Percentiles rank a stretch among this genome's conserved stretches.
Conservation (phyloP, 2,113 vertebrate genomes). For the Cyanistes caeruleus region DNA sequence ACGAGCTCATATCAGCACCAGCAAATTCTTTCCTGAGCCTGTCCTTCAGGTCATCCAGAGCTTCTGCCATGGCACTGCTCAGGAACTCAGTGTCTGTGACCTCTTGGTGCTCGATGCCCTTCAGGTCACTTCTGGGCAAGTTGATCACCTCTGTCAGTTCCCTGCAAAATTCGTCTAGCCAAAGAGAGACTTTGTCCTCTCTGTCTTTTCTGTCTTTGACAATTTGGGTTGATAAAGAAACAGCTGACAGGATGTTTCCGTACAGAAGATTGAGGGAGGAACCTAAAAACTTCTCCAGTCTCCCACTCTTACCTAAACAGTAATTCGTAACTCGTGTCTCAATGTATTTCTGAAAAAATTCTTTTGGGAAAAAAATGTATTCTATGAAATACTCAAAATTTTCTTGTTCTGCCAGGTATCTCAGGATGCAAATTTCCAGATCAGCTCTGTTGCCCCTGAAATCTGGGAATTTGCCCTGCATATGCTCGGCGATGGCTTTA, state of each 20-base stretch:
- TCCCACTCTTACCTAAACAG: no score
- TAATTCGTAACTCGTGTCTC: no score
- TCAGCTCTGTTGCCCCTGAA: slow-evolving; percentile 71
- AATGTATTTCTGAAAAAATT: not conserved
- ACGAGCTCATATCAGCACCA: not conserved
- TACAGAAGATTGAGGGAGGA: no score
- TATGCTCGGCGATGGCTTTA: not conserved
- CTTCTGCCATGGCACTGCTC: slow-evolving; percentile 7
- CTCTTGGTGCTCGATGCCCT: slow-evolving; percentile 58
- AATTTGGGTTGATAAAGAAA: not conserved
- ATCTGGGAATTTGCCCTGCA: not conserved
- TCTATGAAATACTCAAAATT: slow-evolving; percentile 61
- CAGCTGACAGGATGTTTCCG: not conserved
- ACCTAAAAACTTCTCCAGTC: no score
- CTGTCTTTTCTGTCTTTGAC: slow-evolving; percentile 49
- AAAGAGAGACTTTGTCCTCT: slow-evolving; percentile 16
- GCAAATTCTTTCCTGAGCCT: not conserved
- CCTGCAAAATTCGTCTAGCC: slow-evolving; percentile 64
- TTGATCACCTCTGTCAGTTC: slow-evolving; percentile 17
- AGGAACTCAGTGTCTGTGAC: slow-evolving; percentile 62
- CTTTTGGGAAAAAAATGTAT: not conserved
- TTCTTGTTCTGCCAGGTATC: slow-evolving; percentile 72
- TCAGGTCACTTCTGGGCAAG: slow-evolving; percentile 42
- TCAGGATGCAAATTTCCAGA: slow-evolving; percentile 77
- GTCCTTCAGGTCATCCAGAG: not conserved